phyloP scores from a whole-genome alignment of 1,140 invertebrate species.

The Aradophagus sp. region DNA sequence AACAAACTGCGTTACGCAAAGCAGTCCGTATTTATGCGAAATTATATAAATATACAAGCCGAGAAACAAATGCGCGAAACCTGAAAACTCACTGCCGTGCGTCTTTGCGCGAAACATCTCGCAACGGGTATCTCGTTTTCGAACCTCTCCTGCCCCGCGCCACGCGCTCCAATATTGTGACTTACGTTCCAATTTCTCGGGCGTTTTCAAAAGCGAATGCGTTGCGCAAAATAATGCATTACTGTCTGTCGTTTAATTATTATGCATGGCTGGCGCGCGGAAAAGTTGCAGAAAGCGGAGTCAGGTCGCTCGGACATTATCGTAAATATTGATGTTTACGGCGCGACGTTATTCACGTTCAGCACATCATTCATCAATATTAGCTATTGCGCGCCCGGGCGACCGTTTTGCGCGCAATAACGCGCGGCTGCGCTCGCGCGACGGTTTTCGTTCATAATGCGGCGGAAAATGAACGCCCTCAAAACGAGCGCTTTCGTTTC shows the following conservation, averaged over 20 bases:
- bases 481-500: too few relatives aligned
- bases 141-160: not conserved
- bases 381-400: conserved; percentile 6
- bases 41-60: conserved; percentile 26
- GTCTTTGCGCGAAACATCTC: conserved; percentile 9
- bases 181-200: conserved; percentile 24
- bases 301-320: conserved; percentile 11
- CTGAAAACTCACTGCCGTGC: conserved; percentile 4
- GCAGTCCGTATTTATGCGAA: too few relatives aligned
- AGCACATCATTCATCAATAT: conserved; percentile 35
- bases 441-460: too few relatives aligned
- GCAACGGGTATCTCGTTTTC: not conserved
- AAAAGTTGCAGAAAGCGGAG: conserved; percentile 13
- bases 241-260: conserved; percentile 16
- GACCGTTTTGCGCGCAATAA: not conserved
- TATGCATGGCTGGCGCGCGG: not conserved
- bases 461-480: too few relatives aligned
- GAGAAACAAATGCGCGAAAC: conserved; percentile 8
- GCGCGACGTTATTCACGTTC: conserved; percentile 7
- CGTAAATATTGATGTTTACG: conserved; percentile 31
- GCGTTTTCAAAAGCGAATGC: conserved; percentile 1
- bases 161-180: conserved; percentile 22
- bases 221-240: conserved; percentile 24
- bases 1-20: too few relatives aligned
- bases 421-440: not conserved